phyloP scores from a whole-genome alignment of 53 echinoderm and acorn worm genomes.

The Luidia sarsii region DNA sequence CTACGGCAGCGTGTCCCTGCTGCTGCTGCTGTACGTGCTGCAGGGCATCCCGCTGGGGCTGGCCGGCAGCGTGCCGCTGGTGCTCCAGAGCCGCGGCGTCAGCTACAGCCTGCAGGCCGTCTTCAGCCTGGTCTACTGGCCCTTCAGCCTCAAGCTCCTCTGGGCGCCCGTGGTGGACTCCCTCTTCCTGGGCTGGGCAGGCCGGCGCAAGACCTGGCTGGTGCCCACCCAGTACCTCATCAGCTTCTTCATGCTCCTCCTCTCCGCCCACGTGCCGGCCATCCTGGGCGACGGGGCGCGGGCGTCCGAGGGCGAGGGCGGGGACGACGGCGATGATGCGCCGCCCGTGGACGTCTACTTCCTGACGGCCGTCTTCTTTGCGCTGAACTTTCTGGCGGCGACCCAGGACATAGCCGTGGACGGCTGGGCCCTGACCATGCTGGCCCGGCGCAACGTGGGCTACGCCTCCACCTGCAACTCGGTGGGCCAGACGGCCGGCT shows the following conservation, averaged over 20 bases:
- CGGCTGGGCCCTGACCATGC: constrained; percentile 99
- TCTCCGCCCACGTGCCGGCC: constrained; percentile 64
- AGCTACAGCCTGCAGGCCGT: constrained; percentile 95
- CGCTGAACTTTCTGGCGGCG: constrained; percentile 96
- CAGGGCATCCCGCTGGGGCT: constrained; percentile 94
- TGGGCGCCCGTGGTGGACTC: constrained; percentile 98
- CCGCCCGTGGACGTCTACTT: constrained; percentile 65
- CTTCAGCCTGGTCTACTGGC: constrained; percentile 98
- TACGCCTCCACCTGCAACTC: constrained; percentile 96
- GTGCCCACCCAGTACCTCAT: constrained; percentile 93
- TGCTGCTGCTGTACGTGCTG: constrained; percentile 85
- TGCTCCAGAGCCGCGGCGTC: constrained; percentile 74
- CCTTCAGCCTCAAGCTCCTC: constrained; percentile 89
- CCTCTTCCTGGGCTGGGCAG: constrained; percentile 65
- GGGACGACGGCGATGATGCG: constrained; percentile 7
- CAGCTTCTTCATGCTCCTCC: constrained; percentile 78
- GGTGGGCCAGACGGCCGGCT: constrained; percentile 93
- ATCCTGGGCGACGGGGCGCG: constrained; percentile 77
- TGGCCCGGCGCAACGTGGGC: constrained; percentile 85
- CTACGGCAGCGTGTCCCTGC: constrained; percentile 64
- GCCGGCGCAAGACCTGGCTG: constrained; percentile 93
- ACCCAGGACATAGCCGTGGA: constrained; percentile 98
- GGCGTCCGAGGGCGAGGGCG: too few relatives aligned
- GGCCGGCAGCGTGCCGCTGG: constrained; percentile 90
- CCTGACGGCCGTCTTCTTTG: constrained; percentile 84